Conservation (phyloP, 2,797 vertebrate species). For the Microctenopoma lineatum region DNA sequence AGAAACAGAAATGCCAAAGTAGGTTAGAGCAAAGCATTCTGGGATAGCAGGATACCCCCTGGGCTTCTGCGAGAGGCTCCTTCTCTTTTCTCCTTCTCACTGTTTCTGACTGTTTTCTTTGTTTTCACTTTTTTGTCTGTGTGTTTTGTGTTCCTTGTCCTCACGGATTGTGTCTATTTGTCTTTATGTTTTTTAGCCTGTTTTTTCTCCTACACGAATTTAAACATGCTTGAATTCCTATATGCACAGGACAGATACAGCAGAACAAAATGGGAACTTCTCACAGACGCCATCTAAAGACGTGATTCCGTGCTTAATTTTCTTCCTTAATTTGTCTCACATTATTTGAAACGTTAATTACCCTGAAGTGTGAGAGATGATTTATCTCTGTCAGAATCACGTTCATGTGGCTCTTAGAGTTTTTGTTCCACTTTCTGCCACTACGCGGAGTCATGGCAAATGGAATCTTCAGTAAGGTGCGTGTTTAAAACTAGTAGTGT, state of each 20-base stretch:
- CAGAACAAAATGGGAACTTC: background rate
- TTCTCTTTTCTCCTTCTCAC: constrained; percentile 53
- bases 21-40: constrained; percentile 85
- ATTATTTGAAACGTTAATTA: background rate
- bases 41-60: constrained; percentile 82
- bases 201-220: background rate
- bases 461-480: background rate
- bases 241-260: background rate
- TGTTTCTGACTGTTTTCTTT: constrained; percentile 48
- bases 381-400: background rate
- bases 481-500: background rate
- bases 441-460: constrained; percentile 47
- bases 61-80: constrained; percentile 78
- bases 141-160: constrained; percentile 17
- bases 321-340: background rate
- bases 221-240: background rate
- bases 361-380: background rate
- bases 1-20: constrained; percentile 85
- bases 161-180: background rate
- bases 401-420: background rate
- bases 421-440: constrained; percentile 42
- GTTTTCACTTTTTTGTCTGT: constrained; percentile 32
- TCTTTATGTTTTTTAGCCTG: background rate
- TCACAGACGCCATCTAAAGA: constrained; percentile 11
- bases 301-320: background rate